Conservation (phyloP, 2,888 invertebrate species). For the Cheilosia soror region DNA sequence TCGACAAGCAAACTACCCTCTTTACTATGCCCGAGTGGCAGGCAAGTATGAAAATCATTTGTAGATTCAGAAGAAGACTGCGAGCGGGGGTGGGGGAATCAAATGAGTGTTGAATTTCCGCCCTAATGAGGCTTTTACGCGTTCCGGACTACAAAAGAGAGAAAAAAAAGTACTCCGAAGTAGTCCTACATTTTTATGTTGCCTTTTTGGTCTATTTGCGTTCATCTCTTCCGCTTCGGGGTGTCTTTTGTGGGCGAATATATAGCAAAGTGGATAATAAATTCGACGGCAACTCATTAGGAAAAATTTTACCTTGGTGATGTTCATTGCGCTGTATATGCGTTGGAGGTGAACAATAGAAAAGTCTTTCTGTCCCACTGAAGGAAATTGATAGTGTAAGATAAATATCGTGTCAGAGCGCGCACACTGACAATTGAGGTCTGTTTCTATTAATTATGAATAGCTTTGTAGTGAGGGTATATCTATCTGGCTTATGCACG, state of each 20-base stretch:
- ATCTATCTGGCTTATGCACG: slow-evolving; percentile 3
- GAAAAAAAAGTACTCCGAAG: slow-evolving; percentile 22
- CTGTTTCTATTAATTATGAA: slow-evolving; percentile 53
- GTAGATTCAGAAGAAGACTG: slow-evolving; percentile 34
- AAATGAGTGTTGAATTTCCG: slow-evolving; percentile 74
- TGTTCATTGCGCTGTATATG: not conserved
- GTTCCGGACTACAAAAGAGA: slow-evolving; percentile 65
- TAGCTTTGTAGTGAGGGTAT: not conserved
- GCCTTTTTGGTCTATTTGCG: slow-evolving; percentile 53
- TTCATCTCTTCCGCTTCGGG: slow-evolving; percentile 70
- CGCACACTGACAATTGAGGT: slow-evolving; percentile 36
- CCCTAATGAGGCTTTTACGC: slow-evolving; percentile 75
- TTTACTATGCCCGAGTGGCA: slow-evolving; percentile 32
- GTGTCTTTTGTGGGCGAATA: slow-evolving; percentile 55
- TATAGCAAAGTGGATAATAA: slow-evolving; percentile 50
- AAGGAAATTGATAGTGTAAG: slow-evolving; percentile 61
- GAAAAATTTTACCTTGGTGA: slow-evolving; percentile 23
- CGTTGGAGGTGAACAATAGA: slow-evolving; percentile 50
- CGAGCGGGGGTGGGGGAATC: slow-evolving; percentile 37
- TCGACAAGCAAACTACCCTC: slow-evolving; percentile 62
- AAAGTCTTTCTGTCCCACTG: slow-evolving; percentile 37
- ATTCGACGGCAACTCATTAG: slow-evolving; percentile 71
- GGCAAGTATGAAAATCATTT: slow-evolving; percentile 63
- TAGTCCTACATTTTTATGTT: slow-evolving; percentile 47
- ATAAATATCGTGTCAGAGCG: slow-evolving; percentile 41